phyloP scores from a whole-genome alignment of 2,888 invertebrate genomes.

The Drosophila gaucha region DNA sequence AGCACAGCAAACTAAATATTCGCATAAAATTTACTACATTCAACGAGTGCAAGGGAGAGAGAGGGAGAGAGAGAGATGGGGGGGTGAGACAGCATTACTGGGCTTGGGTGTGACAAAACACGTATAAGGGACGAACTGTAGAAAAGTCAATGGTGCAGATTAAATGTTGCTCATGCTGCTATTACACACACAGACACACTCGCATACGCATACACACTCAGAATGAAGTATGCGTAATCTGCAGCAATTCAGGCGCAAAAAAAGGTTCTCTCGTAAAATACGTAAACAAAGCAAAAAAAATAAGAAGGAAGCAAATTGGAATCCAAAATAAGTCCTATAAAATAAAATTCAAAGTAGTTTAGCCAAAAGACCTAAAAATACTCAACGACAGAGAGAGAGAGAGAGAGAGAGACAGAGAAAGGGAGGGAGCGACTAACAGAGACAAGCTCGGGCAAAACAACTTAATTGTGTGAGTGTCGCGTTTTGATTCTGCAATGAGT shows the following conservation, averaged over 20 bases:
- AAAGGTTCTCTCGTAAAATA: conserved; percentile 70
- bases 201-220: conserved; percentile 26
- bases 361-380: conserved; percentile 38
- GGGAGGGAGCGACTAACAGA: conserved; percentile 19
- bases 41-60: neutral
- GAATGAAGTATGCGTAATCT: conserved; percentile 75
- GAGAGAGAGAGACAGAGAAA: neutral
- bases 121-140: conserved; percentile 45
- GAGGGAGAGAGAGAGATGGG: conserved; percentile 2
- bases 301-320: conserved; percentile 35
- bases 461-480: conserved; percentile 81
- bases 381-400: conserved; percentile 3
- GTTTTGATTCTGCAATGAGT: conserved; percentile 63
- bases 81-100: conserved; percentile 13
- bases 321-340: conserved; percentile 52
- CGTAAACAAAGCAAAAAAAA: conserved; percentile 57
- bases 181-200: conserved; percentile 36
- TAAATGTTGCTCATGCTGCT: conserved; percentile 71
- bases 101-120: conserved; percentile 41
- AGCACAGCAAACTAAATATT: conserved; percentile 81
- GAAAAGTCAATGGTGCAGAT: conserved; percentile 83
- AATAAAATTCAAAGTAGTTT: conserved; percentile 74
- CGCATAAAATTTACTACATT: conserved; percentile 71
- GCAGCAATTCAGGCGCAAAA: conserved; percentile 79
- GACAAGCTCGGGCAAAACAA: conserved; percentile 54